These are phyloP conservation scores for Leptocoma aspasia DNA, from an alignment of 2,113 vertebrate species.

Conservation along the genomic window DNA sequence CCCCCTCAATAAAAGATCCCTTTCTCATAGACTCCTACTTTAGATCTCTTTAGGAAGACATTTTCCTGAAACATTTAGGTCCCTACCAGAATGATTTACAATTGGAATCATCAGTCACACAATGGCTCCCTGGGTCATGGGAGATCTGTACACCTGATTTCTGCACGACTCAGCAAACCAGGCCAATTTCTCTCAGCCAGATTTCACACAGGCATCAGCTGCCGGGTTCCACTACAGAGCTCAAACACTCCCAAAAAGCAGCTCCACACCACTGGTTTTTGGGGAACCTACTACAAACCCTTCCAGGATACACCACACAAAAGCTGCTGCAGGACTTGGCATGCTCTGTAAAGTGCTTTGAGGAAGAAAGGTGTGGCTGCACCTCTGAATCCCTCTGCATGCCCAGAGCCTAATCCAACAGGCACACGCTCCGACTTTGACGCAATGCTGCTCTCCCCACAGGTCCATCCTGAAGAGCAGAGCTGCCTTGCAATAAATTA, in stretches of 20 bases:
- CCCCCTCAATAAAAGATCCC: background rate
- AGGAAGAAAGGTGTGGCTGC: background rate
- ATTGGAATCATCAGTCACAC: background rate
- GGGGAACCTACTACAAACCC: background rate
- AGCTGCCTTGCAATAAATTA: background rate
- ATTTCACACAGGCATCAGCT: background rate
- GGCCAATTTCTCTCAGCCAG: background rate
- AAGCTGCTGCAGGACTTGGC: background rate
- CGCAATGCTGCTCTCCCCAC: background rate
- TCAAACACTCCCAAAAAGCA: background rate
- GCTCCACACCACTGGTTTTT: background rate
- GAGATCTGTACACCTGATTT: background rate
- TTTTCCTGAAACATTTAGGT: background rate
- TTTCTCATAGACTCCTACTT: background rate
- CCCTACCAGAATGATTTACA: background rate
- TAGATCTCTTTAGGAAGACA: background rate
- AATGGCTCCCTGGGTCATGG: background rate
- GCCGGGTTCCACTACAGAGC: background rate
- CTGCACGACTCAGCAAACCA: background rate
- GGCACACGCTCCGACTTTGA: background rate
- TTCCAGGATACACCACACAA: background rate
- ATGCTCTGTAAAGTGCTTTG: fast-evolving
- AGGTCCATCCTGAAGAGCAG: background rate
- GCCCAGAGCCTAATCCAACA: background rate
- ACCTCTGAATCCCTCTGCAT: background rate